These are phyloP conservation scores for Epinephelus fuscoguttatus DNA, from an alignment of 2,113 vertebrate genomes.

Conservation along the genomic window DNA sequence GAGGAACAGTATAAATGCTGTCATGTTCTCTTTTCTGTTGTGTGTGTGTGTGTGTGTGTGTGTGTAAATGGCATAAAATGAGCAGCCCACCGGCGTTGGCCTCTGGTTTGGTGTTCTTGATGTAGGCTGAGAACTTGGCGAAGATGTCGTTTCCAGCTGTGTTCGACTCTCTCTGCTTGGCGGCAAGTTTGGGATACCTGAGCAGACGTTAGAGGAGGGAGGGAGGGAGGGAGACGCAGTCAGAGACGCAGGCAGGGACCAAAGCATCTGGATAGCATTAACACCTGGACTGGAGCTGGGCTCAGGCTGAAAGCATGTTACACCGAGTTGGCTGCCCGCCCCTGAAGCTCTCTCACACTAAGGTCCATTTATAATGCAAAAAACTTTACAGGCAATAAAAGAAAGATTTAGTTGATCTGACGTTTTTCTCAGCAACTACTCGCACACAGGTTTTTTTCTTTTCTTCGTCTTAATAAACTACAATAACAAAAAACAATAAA, in stretches of 20 bases:
- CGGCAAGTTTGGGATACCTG: conserved; percentile 96
- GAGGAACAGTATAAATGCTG: conserved; percentile 21
- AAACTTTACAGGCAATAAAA: conserved; percentile 76
- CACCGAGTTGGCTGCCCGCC: conserved; percentile 52
- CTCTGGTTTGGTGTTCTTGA: conserved; percentile 95
- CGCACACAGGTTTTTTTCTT: conserved; percentile 32
- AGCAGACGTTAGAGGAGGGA: conserved; percentile 29
- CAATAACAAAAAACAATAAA: conserved; percentile 22
- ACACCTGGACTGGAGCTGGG: conserved; percentile 72
- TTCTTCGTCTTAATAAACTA: neutral
- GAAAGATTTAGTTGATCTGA: conserved; percentile 67
- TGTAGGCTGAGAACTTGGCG: conserved; percentile 97
- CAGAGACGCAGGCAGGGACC: conserved; percentile 39
- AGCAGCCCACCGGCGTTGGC: conserved; percentile 90
- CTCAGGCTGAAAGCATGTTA: conserved; percentile 66
- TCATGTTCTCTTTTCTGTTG: neutral
- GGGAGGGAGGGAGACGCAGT: conserved; percentile 40
- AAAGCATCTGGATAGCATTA: conserved; percentile 76
- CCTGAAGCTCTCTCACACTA: conserved; percentile 56
- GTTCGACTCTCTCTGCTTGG: conserved; percentile 94
- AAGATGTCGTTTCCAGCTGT: conserved; percentile 97
- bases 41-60: neutral
- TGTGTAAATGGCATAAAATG: conserved; percentile 37
- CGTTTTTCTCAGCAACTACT: conserved; percentile 50
- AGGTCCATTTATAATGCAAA: conserved; percentile 69